Percentiles rank a stretch among this genome's conserved stretches.
Evolutionary conservation across 2,113 vertebrate genomes (phyloP).

Genomic region (Etheostoma cragini): DNA sequence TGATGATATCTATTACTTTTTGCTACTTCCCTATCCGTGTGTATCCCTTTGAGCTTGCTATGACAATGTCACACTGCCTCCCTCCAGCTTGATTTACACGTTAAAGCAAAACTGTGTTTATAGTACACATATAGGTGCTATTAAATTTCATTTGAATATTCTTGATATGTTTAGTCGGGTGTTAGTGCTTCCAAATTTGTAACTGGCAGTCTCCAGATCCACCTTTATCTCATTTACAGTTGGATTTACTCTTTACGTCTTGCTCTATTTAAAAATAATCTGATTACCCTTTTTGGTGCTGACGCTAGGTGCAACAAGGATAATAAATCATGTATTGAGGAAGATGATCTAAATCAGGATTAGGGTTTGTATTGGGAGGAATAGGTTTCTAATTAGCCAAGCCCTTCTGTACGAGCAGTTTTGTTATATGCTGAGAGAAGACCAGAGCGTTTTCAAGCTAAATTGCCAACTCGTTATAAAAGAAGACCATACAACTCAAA

Average conservation of each 20-base stretch:
- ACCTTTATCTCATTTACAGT: constrained; percentile 12
- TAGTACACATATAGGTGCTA: background rate
- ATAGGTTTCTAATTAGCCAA: constrained; percentile 43
- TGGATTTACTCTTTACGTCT: constrained; percentile 30
- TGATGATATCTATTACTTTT: constrained; percentile 3
- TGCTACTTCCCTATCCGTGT: background rate
- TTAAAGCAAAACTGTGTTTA: constrained; percentile 27
- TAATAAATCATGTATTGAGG: background rate
- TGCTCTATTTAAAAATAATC: constrained; percentile 31
- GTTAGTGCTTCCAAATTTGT: constrained; percentile 29
- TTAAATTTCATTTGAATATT: constrained; percentile 31
- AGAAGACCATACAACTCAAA: constrained; percentile 4
- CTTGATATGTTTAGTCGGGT: constrained; percentile 5
- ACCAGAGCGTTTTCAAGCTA: constrained; percentile 18
- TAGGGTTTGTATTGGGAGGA: constrained; percentile 32
- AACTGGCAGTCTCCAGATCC: constrained; percentile 9
- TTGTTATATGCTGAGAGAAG: constrained; percentile 33
- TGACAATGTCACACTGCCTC: background rate
- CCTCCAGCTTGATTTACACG: background rate
- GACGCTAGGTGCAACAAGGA: constrained; percentile 2
- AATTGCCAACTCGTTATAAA: constrained; percentile 30
- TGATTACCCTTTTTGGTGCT: constrained; percentile 30
- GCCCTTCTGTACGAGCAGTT: constrained; percentile 8
- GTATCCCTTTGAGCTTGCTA: background rate
- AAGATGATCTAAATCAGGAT: constrained; percentile 47